Percentiles rank a stretch among this genome's conserved stretches.
phyloP scores from a whole-genome alignment of 2,113 vertebrate species.

The Salvator merianae region DNA sequence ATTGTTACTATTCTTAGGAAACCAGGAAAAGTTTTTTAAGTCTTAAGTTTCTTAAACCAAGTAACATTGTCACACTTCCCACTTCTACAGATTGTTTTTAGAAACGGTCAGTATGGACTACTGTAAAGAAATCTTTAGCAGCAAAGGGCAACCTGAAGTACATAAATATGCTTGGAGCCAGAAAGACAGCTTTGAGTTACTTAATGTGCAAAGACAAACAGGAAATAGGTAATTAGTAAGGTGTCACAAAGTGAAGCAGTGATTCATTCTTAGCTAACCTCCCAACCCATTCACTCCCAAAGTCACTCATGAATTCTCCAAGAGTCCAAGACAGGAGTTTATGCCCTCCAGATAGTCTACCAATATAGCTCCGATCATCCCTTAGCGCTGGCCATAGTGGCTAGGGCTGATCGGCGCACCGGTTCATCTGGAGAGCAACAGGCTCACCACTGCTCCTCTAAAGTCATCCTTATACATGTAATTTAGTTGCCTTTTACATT shows the following conservation, averaged over 20 bases:
- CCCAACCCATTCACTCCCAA: constrained; percentile 52
- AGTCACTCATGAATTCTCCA: constrained; percentile 44
- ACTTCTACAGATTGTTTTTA: constrained; percentile 46
- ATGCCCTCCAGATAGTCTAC: too few relatives aligned
- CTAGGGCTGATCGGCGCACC: not conserved
- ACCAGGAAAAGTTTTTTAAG: too few relatives aligned
- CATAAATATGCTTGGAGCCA: not conserved
- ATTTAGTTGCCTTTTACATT: too few relatives aligned
- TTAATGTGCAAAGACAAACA: not conserved
- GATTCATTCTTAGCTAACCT: constrained; percentile 55
- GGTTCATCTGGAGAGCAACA: not conserved
- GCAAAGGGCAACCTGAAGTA: constrained; percentile 11
- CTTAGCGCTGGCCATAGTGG: not conserved
- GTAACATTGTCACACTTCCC: constrained; percentile 49
- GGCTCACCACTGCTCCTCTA: not conserved
- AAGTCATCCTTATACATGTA: constrained; percentile 38
- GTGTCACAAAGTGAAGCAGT: constrained; percentile 42
- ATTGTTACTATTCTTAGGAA: too few relatives aligned
- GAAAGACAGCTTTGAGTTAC: not conserved
- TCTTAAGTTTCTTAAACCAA: too few relatives aligned
- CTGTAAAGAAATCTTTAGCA: constrained; percentile 44
- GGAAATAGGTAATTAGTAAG: not conserved
- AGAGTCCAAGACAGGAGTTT: constrained; percentile 31
- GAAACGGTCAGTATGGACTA: constrained; percentile 20
- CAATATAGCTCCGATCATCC: not conserved